Conservation (phyloP, 2,888 invertebrate species). For the Ethmia dodecea region DNA sequence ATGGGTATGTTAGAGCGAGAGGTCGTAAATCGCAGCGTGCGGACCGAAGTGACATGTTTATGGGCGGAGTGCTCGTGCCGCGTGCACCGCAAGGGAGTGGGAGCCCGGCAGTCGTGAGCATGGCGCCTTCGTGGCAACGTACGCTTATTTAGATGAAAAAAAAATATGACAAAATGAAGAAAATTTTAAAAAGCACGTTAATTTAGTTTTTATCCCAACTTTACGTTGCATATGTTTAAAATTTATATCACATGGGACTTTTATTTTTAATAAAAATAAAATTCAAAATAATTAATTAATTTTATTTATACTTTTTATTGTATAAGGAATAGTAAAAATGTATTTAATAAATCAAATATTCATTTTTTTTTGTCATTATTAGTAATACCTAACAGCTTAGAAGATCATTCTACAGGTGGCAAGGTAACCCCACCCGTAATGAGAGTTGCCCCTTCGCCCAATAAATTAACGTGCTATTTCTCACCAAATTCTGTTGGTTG, state of each 20-base stretch:
- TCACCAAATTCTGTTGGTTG: conserved; percentile 41
- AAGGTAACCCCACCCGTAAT: conserved; percentile 51
- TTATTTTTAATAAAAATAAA: no score
- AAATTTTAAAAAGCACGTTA: no score
- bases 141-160: conserved; percentile 8
- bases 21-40: conserved; percentile 70
- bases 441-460: conserved; percentile 52
- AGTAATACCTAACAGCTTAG: no score
- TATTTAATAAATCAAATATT: no score
- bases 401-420: conserved; percentile 68
- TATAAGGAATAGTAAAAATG: not conserved
- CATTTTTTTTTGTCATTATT: no score
- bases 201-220: no score
- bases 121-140: conserved; percentile 51
- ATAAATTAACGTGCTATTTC: conserved; percentile 59
- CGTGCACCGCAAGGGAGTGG: conserved; percentile 51
- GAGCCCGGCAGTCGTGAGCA: conserved; percentile 66
- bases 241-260: no score
- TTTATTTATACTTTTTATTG: no score
- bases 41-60: conserved; percentile 74
- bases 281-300: not conserved
- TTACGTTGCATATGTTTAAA: no score
- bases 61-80: conserved; percentile 68
- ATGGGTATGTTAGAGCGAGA: conserved; percentile 74
- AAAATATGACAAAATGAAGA: conserved; percentile 11